Conservation (phyloP, 2,888 invertebrate genomes). For the Caradrina clavipalpis region DNA sequence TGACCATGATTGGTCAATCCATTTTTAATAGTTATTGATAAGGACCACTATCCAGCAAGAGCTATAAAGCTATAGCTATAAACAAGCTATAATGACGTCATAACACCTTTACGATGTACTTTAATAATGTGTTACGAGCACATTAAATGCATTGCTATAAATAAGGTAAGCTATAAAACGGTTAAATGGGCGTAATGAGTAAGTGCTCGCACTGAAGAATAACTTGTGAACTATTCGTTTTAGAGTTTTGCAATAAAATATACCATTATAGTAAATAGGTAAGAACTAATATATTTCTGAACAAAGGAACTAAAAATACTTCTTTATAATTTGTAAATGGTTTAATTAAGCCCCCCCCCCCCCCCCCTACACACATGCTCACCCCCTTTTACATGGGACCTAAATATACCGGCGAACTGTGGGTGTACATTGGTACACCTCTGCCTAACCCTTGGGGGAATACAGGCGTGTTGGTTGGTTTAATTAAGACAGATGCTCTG, state of each 20-base stretch:
- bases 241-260: not conserved
- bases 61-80: slow-evolving; percentile 43
- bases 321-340: too few species aligned
- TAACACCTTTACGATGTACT: slow-evolving; percentile 58
- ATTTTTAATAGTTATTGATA: slow-evolving; percentile 19
- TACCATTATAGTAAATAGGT: not conserved
- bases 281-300: not conserved
- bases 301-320: too few species aligned
- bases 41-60: slow-evolving; percentile 27
- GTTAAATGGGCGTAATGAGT: slow-evolving; percentile 11
- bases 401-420: too few species aligned
- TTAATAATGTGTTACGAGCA: slow-evolving; percentile 52
- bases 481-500: too few species aligned
- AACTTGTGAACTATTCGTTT: not conserved
- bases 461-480: too few species aligned
- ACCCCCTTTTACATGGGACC: too few species aligned
- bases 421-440: too few species aligned
- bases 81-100: slow-evolving; percentile 36
- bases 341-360: too few species aligned
- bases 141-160: slow-evolving; percentile 52
- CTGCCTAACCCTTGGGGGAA: too few species aligned
- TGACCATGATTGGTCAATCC: not conserved
- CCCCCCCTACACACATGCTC: too few species aligned
- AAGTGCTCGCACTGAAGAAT: not conserved
- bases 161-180: slow-evolving; percentile 21